A percentile compares a stretch with the other conserved stretches of the same genome.
Conservation (phyloP, 1,140 invertebrate species). For the Procambarus clarkii region DNA sequence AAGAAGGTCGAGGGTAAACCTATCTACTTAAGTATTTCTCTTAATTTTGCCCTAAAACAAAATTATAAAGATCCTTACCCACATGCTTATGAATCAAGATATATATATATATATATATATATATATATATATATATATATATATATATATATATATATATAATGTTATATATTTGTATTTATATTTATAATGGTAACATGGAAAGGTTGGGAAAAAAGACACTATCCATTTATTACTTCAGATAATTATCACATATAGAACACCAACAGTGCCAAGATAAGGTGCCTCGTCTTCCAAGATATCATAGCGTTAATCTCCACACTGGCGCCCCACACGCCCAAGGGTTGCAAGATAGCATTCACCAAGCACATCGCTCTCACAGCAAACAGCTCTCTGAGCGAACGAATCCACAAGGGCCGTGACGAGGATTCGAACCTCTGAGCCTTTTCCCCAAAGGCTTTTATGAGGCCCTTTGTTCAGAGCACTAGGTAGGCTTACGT, state of each 20-base stretch:
- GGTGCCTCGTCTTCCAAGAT: background rate
- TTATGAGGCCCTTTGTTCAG: too few relatives aligned
- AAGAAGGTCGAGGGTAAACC: background rate
- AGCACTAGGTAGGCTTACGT: too few relatives aligned
- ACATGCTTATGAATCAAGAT: background rate
- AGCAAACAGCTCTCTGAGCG: too few relatives aligned
- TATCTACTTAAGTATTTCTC: background rate
- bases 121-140: too few relatives aligned
- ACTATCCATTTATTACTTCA: slow-evolving; percentile 21
- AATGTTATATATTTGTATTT: background rate
- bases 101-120: background rate
- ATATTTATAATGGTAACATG: background rate
- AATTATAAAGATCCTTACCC: background rate
- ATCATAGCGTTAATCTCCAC: too few relatives aligned
- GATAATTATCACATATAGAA: slow-evolving; percentile 16
- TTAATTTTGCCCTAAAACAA: background rate
- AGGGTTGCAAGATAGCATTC: too few relatives aligned
- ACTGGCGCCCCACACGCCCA: too few relatives aligned
- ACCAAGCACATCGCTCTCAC: too few relatives aligned
- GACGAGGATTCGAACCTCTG: too few relatives aligned
- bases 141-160: too few relatives aligned
- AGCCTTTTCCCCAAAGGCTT: too few relatives aligned
- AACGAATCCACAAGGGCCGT: too few relatives aligned
- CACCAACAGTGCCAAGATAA: background rate
- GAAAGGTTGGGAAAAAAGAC: background rate